Evolutionary conservation across 2,113 vertebrate genomes (phyloP).

Genomic region (Ursus arctos): DNA sequence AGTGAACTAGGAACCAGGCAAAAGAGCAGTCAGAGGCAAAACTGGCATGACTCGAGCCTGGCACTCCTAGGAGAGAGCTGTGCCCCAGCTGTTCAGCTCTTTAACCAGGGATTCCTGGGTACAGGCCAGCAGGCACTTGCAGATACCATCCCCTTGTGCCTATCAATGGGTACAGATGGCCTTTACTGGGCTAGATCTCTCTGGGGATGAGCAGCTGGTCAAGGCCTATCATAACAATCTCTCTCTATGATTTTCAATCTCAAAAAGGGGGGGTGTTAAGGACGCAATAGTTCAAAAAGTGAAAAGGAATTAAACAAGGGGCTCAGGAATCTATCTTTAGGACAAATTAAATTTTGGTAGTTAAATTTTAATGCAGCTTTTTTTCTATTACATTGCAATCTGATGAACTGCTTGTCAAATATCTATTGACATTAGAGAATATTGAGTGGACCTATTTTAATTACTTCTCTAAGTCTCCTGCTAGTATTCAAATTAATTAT

Average conservation of each 20-base stretch:
- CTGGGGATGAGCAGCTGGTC: not conserved
- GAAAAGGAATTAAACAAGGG: not conserved
- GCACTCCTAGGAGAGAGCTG: not conserved
- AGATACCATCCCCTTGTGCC: not conserved
- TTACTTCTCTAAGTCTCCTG: not conserved
- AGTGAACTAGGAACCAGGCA: not conserved
- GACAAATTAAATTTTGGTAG: conserved; percentile 53
- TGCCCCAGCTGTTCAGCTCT: not conserved
- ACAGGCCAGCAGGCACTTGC: not conserved
- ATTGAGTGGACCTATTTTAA: not conserved
- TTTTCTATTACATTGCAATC: not conserved
- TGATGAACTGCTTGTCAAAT: conserved; percentile 19
- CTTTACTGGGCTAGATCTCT: accelerated
- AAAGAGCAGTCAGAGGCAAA: not conserved
- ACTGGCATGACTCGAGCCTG: accelerated
- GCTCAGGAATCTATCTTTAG: not conserved
- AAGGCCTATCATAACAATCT: not conserved
- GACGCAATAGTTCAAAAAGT: not conserved
- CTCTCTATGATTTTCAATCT: not conserved
- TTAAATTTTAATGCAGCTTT: conserved; percentile 15
- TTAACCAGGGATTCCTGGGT: not conserved
- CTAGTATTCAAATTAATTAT: conserved; percentile 32
- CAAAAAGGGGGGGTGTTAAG: not conserved
- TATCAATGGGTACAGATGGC: too few relatives aligned
- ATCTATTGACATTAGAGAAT: conserved; percentile 42